Evolutionary conservation across 1,140 invertebrate species (phyloP), one percentile per base, ranked within the genome.

Genomic region (Orchestia grillus): DNA sequence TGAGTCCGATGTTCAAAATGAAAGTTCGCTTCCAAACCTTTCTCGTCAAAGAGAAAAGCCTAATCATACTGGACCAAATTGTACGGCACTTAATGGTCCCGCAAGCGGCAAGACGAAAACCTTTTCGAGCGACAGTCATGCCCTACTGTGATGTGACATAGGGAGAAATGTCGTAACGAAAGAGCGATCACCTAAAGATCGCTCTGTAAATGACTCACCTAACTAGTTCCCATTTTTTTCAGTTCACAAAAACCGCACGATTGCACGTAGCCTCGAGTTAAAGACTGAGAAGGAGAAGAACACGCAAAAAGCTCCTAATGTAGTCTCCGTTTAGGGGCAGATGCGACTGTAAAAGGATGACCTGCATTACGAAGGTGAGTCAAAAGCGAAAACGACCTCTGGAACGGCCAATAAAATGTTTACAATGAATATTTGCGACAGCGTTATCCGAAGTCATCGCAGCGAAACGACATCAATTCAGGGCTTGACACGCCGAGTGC

Each of bases 351-450:
- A 90, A 90, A 90, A 90, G 43, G n/a, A 90, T 90, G 88, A 90
- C 88, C 88, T 90, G 88, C 88, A 90, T 90, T 90, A 90, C n/a
- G 88, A 90, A 90, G 88, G 88, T 90, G 88, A 90, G 88, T 94
- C 92, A 94, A 94, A 94, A 40, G 44, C 92, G 92, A 45, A 94
- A 94, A 94, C 92, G 44, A 94, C 92, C 44, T 47, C 92, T n/a
- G 92, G 41, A 94, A 94, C 92, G 44, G n/a, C 43, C 92, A 94
- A 94, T 94, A 94, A 94, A 94, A 45, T 94, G 11, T 94, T 40
- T 47, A 94, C 44, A 94, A 45, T 45, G 92, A 94, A 94, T 94
- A 94, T 94, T 94, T 45, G 92, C 92, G 44, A 45, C 43, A 44
- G 40, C 44, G 92, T 94, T 94, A 94, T 94, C 92, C 19, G 44